Evolutionary conservation across 2,797 vertebrate species (phyloP).

Genomic region (Paguma larvata): DNA sequence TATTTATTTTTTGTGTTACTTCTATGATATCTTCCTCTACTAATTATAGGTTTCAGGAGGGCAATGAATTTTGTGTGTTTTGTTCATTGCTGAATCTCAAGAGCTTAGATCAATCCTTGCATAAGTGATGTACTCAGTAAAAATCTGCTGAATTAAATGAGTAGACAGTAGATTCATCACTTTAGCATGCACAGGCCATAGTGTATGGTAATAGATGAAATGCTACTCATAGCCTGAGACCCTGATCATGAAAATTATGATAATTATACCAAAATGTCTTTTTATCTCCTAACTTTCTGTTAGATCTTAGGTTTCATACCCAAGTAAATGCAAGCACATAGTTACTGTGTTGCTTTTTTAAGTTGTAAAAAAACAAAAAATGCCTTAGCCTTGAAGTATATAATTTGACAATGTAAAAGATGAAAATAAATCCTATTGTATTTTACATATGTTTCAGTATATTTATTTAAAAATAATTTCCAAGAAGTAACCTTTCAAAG

Average conservation of each 20-base stretch:
- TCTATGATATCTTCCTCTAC: background rate
- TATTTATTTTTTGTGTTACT: background rate
- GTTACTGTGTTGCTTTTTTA: background rate
- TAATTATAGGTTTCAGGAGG: background rate
- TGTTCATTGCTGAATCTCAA: background rate
- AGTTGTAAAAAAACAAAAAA: background rate
- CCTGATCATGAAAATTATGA: background rate
- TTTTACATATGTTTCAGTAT: background rate
- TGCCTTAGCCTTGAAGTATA: background rate
- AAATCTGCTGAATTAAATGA: background rate
- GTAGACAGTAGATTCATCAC: background rate
- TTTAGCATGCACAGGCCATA: background rate
- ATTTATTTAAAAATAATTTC: background rate
- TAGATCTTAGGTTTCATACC: background rate
- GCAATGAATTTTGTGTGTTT: background rate
- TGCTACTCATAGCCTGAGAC: background rate
- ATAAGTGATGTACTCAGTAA: background rate
- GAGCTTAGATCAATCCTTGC: background rate
- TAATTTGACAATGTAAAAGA: background rate
- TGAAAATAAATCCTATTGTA: background rate
- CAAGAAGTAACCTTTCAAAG: background rate
- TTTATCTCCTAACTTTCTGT: background rate
- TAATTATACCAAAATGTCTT: background rate
- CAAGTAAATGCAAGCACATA: background rate
- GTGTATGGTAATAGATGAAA: background rate